Conservation (phyloP, 2,797 vertebrate species). For the Gallinago stenura region DNA sequence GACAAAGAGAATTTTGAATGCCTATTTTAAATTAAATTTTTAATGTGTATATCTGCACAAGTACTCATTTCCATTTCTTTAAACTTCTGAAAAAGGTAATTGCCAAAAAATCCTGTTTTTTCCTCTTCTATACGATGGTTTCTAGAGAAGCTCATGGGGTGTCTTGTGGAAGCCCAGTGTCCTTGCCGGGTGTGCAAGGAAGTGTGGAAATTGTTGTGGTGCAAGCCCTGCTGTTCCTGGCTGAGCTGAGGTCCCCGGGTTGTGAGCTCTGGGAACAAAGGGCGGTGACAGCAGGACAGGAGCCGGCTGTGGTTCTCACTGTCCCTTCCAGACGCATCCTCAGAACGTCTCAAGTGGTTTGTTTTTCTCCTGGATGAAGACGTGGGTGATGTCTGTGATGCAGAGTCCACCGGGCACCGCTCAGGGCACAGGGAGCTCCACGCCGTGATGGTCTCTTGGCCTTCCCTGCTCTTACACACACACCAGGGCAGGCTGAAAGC, state of each 20-base stretch:
- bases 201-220: neutral
- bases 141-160: neutral
- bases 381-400: neutral
- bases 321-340: neutral
- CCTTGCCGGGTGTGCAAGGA: neutral
- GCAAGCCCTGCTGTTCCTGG: neutral
- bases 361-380: neutral
- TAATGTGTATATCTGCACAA: neutral
- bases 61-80: neutral
- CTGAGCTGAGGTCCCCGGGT: neutral
- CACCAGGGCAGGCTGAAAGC: neutral
- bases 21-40: neutral
- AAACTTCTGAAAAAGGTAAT: neutral
- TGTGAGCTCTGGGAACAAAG: neutral
- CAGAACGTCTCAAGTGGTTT: neutral
- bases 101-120: neutral
- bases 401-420: fast-evolving
- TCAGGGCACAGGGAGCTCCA: neutral
- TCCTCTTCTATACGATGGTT: neutral
- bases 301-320: neutral
- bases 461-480: fast-evolving
- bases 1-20: neutral
- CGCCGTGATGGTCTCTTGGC: fast-evolving
- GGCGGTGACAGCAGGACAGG: neutral
- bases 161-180: fast-evolving